These are phyloP conservation scores for Athene noctua DNA, from an alignment of 2,113 vertebrate species.

Conservation along the genomic window DNA sequence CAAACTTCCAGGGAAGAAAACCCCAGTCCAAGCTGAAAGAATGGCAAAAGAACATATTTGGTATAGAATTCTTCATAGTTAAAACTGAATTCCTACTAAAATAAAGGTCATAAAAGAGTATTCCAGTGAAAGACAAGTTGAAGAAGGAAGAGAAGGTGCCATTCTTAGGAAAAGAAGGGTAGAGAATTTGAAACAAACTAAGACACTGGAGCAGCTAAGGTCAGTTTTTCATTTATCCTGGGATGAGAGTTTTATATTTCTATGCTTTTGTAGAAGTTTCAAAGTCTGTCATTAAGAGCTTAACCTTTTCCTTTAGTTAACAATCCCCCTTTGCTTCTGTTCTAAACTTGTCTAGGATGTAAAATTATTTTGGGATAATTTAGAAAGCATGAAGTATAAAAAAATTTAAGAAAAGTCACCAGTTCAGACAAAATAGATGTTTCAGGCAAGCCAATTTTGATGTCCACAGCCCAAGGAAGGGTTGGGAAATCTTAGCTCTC, in stretches of 20 bases:
- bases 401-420: neutral
- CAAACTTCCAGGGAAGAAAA: neutral
- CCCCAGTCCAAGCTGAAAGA: neutral
- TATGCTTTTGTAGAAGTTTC: neutral
- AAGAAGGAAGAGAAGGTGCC: neutral
- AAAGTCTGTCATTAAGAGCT: neutral
- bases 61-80: neutral
- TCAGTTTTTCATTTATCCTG: neutral
- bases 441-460: neutral
- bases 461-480: neutral
- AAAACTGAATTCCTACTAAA: neutral
- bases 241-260: neutral
- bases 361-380: neutral
- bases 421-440: neutral
- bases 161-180: neutral
- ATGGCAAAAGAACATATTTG: neutral
- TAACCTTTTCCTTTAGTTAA: neutral
- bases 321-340: rapidly evolving
- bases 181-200: neutral
- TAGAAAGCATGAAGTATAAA: neutral
- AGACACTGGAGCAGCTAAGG: neutral
- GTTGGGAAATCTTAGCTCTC: neutral
- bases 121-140: neutral
- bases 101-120: neutral
- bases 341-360: neutral